Percentiles rank a stretch among this genome's conserved stretches.
Conservation (phyloP, 2,797 vertebrate genomes). For the Sebastes matsubarae region DNA sequence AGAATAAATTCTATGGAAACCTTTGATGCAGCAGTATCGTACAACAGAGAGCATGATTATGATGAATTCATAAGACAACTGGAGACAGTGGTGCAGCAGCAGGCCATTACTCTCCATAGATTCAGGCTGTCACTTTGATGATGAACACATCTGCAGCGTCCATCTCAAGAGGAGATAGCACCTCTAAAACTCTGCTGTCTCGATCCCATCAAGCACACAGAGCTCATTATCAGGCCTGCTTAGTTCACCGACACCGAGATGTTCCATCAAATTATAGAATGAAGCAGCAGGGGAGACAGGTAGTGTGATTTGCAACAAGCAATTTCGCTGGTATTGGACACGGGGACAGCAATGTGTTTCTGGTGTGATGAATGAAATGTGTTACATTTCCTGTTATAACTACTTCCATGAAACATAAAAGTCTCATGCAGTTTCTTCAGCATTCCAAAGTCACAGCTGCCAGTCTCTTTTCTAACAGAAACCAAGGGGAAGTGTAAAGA, state of each 20-base stretch:
- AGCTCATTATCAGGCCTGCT: conserved; percentile 34
- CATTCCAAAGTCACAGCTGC: conserved; percentile 15
- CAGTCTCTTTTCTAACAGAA: background rate
- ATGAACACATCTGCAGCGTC: conserved; percentile 64
- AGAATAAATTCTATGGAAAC: conserved; percentile 1
- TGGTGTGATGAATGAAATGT: conserved; percentile 11
- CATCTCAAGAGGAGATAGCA: conserved; percentile 41
- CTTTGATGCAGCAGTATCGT: conserved; percentile 23
- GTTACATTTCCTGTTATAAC: conserved; percentile 6
- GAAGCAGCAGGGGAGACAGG: background rate
- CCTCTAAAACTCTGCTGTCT: conserved; percentile 28
- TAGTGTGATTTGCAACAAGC: conserved; percentile 10
- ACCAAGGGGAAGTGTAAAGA: background rate
- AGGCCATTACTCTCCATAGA: conserved; percentile 67
- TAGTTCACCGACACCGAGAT: background rate
- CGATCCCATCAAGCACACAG: conserved; percentile 18
- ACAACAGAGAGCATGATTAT: conserved; percentile 43
- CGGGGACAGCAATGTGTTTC: background rate
- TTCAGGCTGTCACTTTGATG: conserved; percentile 56
- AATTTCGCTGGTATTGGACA: background rate
- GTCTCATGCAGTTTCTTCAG: background rate
- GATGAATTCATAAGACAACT: conserved; percentile 61
- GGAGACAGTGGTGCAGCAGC: conserved; percentile 43
- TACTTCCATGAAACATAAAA: background rate
- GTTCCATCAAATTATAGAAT: background rate